Evolutionary conservation across 2,797 vertebrate species (phyloP).

Genomic region (Otolemur crassicaudatus): DNA sequence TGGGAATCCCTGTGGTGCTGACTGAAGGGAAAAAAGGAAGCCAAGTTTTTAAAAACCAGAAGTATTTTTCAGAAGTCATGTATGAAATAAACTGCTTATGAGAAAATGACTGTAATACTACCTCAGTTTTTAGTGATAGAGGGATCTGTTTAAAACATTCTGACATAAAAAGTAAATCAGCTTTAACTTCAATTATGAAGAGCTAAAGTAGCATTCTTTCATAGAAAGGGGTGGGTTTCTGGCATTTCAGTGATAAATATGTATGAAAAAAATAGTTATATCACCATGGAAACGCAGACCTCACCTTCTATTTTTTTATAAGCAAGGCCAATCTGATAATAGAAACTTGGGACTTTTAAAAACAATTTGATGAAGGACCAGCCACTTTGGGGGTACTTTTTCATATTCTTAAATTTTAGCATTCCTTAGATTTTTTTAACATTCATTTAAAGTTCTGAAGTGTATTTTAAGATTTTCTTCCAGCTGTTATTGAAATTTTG

Average conservation of each 20-base stretch:
- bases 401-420: constrained; percentile 40
- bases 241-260: constrained; percentile 86
- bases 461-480: constrained; percentile 33
- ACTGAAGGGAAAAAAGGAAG: constrained; percentile 74
- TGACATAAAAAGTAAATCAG: constrained; percentile 86
- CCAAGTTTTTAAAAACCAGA: constrained; percentile 74
- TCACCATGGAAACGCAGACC: constrained; percentile 86
- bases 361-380: constrained; percentile 79
- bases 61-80: constrained; percentile 80
- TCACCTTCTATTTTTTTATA: constrained; percentile 76
- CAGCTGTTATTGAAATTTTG: constrained; percentile 37
- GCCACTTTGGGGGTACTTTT: constrained; percentile 36
- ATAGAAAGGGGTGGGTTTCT: constrained; percentile 80
- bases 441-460: constrained; percentile 44
- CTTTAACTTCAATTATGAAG: constrained; percentile 86
- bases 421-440: constrained; percentile 52
- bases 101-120: constrained; percentile 74
- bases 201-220: constrained; percentile 82
- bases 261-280: constrained; percentile 77
- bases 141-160: constrained; percentile 82
- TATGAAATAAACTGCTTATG: constrained; percentile 83
- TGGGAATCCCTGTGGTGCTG: constrained; percentile 68
- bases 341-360: constrained; percentile 72
- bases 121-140: constrained; percentile 76
- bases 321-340: constrained; percentile 76